phyloP scores from a whole-genome alignment of 2,888 invertebrate species.

The Euplexia lucipara region DNA sequence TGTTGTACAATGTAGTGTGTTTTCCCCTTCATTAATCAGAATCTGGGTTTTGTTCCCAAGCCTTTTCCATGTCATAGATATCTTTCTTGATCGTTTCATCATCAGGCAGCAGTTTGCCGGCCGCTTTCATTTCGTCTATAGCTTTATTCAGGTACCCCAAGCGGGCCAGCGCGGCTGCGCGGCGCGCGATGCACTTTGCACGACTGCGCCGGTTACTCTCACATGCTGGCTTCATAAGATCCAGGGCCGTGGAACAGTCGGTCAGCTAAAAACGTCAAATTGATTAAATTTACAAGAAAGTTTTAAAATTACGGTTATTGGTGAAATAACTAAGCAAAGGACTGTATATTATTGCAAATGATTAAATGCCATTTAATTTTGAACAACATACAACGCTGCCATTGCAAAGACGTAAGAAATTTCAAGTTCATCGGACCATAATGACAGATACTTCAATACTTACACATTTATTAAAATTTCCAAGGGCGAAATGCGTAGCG shows the following conservation, averaged over 20 bases:
- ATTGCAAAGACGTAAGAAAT: no score
- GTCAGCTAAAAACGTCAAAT: constrained; percentile 83
- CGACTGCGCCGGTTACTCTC: constrained; percentile 93
- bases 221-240: constrained; percentile 94
- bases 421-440: background rate
- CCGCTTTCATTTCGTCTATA: constrained; percentile 94
- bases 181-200: constrained; percentile 93
- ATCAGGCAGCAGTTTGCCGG: constrained; percentile 92
- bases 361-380: no score
- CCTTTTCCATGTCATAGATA: constrained; percentile 94
- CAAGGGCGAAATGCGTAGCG: constrained; percentile 94
- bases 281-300: no score
- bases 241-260: constrained; percentile 93
- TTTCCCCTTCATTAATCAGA: constrained; percentile 74
- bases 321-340: no score
- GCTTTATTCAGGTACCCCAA: constrained; percentile 93
- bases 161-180: constrained; percentile 94
- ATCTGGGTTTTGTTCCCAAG: constrained; percentile 95
- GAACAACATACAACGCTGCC: no score
- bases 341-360: no score
- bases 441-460: constrained; percentile 53
- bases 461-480: constrained; percentile 94
- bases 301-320: no score
- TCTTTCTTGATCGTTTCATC: constrained; percentile 92
- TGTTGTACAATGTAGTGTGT: constrained; percentile 58